Conservation (phyloP, 2,888 invertebrate genomes). For the Nomada lathburiana region DNA sequence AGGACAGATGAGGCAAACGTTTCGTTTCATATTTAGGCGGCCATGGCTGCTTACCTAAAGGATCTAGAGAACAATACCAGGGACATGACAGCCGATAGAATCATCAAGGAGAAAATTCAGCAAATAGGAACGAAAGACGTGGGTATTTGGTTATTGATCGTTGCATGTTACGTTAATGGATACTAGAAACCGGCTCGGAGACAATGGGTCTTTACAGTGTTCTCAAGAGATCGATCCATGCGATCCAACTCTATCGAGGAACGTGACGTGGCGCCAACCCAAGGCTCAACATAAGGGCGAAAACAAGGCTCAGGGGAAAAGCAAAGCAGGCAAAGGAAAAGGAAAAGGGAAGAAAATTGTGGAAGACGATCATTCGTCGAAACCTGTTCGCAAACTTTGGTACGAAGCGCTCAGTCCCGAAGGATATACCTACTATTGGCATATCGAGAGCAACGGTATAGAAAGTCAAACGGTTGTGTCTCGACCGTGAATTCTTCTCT, state of each 20-base stretch:
- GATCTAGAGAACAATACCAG: slow-evolving; percentile 89
- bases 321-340: slow-evolving; percentile 71
- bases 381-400: slow-evolving; percentile 87
- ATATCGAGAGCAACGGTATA: slow-evolving; percentile 92
- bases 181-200: background rate
- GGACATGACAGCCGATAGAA: slow-evolving; percentile 84
- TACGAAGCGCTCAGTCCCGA: slow-evolving; percentile 91
- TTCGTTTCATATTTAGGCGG: slow-evolving; percentile 86
- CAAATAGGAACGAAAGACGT: slow-evolving; percentile 60
- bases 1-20: too few species aligned
- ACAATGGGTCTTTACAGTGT: slow-evolving; percentile 60
- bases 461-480: background rate
- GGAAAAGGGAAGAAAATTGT: slow-evolving; percentile 78
- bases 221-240: slow-evolving; percentile 77
- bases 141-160: slow-evolving; percentile 24
- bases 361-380: slow-evolving; percentile 66
- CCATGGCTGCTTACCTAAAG: slow-evolving; percentile 93
- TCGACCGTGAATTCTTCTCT: background rate
- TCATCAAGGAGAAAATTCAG: slow-evolving; percentile 80
- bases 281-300: slow-evolving; percentile 65
- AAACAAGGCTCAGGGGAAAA: slow-evolving; percentile 74
- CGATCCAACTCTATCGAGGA: slow-evolving; percentile 70
- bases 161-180: background rate
- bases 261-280: slow-evolving; percentile 38
- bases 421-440: slow-evolving; percentile 94